These are phyloP conservation scores for Todiramphus saurophagus DNA, from an alignment of 2,113 vertebrate genomes.

Conservation along the genomic window DNA sequence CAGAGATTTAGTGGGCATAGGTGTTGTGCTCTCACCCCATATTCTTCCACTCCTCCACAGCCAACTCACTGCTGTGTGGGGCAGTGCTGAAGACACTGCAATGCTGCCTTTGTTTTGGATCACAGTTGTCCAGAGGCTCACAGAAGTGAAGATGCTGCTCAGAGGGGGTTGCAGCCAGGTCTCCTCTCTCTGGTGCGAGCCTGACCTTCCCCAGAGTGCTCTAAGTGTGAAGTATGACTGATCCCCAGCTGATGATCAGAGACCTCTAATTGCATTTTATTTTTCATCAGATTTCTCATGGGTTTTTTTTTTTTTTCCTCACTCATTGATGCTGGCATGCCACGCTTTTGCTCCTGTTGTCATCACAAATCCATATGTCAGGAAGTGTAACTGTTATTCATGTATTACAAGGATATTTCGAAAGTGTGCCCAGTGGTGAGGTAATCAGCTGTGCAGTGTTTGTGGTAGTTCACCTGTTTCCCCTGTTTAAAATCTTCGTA, in stretches of 20 bases:
- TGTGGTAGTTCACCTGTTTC: background rate
- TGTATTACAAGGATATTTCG: background rate
- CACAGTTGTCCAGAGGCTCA: background rate
- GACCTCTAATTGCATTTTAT: background rate
- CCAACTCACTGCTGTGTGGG: background rate
- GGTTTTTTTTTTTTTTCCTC: background rate
- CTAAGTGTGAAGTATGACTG: background rate
- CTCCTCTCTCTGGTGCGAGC: background rate
- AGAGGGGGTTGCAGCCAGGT: background rate
- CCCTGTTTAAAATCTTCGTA: background rate
- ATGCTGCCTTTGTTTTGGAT: background rate
- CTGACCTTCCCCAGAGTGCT: background rate
- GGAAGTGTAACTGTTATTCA: background rate
- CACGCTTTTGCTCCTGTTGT: background rate
- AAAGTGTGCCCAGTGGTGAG: background rate
- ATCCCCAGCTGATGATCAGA: background rate
- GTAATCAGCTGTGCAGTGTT: background rate
- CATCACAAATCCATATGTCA: background rate
- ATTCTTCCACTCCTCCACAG: background rate
- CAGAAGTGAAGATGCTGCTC: background rate
- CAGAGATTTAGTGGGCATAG: background rate
- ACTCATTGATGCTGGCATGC: background rate
- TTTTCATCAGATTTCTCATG: background rate
- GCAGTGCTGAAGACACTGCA: background rate
- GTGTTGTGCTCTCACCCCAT: background rate